phyloP scores from a whole-genome alignment of 2,797 vertebrate species.

The Enteromius fasciolatus region DNA sequence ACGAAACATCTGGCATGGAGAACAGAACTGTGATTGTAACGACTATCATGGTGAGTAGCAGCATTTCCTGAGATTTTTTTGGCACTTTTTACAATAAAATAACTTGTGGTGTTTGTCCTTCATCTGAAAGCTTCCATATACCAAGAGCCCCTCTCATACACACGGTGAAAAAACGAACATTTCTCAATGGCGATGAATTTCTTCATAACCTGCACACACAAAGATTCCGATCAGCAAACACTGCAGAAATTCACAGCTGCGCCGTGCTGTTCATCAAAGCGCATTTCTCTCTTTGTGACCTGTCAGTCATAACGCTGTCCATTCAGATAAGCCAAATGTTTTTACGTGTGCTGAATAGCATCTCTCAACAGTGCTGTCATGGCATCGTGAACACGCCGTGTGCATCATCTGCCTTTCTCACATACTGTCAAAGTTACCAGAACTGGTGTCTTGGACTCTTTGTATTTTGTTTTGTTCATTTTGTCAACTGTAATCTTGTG shows the following conservation, averaged over 20 bases:
- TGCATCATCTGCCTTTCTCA: constrained; percentile 48
- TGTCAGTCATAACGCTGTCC: constrained; percentile 53
- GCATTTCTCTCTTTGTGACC: constrained; percentile 37
- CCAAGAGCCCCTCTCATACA: constrained; percentile 38
- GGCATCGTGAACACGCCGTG: constrained; percentile 10
- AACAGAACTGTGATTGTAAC: constrained; percentile 97
- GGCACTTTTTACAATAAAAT: not conserved
- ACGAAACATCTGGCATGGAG: constrained; percentile 93
- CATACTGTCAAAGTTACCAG: constrained; percentile 34
- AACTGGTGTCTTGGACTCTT: constrained; percentile 32
- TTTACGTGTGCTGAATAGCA: constrained; percentile 44
- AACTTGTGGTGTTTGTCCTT: constrained; percentile 38
- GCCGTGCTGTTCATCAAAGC: constrained; percentile 32
- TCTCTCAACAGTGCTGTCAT: constrained; percentile 28
- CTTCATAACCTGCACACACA: constrained; percentile 36
- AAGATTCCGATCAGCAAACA: constrained; percentile 36
- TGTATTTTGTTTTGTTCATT: constrained; percentile 42
- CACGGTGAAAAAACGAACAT: constrained; percentile 14
- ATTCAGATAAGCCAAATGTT: constrained; percentile 32
- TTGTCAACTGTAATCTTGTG: constrained; percentile 42
- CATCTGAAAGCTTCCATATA: constrained; percentile 50
- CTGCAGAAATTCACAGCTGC: constrained; percentile 31
- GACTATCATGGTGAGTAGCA: constrained; percentile 92
- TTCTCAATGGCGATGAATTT: constrained; percentile 8
- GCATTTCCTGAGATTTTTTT: constrained; percentile 5